Base-by-base conservation (phyloP, 2,113 vertebrate species). In the Bettongia penicillata region DNA sequence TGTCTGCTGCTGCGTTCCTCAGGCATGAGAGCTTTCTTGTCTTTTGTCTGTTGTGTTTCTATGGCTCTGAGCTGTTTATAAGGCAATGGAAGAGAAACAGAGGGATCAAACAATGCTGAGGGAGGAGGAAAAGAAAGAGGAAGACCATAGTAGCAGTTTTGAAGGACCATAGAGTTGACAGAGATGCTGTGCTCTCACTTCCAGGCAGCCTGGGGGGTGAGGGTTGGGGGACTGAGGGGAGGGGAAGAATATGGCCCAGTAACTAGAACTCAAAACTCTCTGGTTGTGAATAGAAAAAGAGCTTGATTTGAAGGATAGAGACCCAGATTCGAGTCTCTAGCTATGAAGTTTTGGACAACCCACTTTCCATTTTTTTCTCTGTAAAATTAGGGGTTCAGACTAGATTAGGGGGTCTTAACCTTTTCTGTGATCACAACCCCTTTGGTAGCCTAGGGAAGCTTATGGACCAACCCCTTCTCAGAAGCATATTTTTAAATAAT, bases 41-140 rank as follows among this genome's bases (percentile, higher is more conserved):
- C 90, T 90, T 84, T 90, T 90, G 90, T 51, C 90, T 51, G 47
- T 90, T 90, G 90, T 90, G 90, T 90, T 90, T 51, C 90, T 90
- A 90, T 90, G 90, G 47, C 90, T 90, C 49, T 90, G 25, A 48
- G 90, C 49, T 90, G 90, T 51, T 90, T 90, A 49, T 90, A 90
- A 90, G 47, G 47, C 24, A 31, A 50, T 50, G 90, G 47, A 49
- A 90, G 28, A 90, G 68, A 90, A 90, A 51, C 16, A 43, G 68
- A 43, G 19, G 19, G 16, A 84, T 84, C n/a, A 84, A 19, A 43
- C 16, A 43, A 84, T 84, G 19, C n/a, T 43, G 68, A 19, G 37
- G 68, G 68, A 77, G 61, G 61, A 68, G 14, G 31, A 68, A 28
- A 61, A 31, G 57, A 37, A 61, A 31, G 57, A 37, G 10, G 31